A percentile compares a stretch with the other conserved stretches of the same genome.
phyloP scores from a whole-genome alignment of 2,113 vertebrate species.

The Chamaetylas fuelleborni region DNA sequence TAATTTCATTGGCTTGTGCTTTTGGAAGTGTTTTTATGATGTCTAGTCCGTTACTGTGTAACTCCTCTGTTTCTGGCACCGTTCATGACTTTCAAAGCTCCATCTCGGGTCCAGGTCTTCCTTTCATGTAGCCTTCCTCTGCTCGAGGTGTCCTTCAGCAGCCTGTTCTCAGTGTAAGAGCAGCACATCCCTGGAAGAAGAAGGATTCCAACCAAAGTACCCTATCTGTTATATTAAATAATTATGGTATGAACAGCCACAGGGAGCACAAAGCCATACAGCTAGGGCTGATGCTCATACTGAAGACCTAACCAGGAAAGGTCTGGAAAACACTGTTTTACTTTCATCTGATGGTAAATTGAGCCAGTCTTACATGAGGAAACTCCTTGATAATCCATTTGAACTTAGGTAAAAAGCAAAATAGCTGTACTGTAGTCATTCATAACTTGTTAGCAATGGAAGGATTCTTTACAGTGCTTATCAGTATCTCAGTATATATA shows the following conservation, averaged over 20 bases:
- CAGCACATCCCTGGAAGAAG: not conserved
- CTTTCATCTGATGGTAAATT: not conserved
- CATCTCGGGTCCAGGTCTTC: not conserved
- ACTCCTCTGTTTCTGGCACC: not conserved
- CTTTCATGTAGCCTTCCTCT: not conserved
- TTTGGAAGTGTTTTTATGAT: not conserved
- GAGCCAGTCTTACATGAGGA: not conserved
- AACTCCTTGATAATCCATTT: not conserved
- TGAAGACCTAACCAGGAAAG: not conserved
- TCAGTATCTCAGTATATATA: not conserved
- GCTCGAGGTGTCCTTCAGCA: not conserved
- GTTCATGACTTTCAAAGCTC: not conserved
- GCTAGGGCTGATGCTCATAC: not conserved
- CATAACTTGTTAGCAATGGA: not conserved
- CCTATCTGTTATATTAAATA: not conserved
- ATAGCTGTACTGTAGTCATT: not conserved
- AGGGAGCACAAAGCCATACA: not conserved
- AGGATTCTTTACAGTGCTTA: not conserved
- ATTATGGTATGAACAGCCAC: not conserved
- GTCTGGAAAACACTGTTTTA: not conserved
- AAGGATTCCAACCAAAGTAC: not conserved
- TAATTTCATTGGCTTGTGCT: not conserved
- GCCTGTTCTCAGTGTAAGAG: not conserved
- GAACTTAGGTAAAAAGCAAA: not conserved
- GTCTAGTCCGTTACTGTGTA: not conserved